Percentiles rank a stretch among this genome's conserved stretches.
These are phyloP conservation scores for Sphinx pinastri DNA, from an alignment of 2,888 invertebrate species.

Conservation along the genomic window DNA sequence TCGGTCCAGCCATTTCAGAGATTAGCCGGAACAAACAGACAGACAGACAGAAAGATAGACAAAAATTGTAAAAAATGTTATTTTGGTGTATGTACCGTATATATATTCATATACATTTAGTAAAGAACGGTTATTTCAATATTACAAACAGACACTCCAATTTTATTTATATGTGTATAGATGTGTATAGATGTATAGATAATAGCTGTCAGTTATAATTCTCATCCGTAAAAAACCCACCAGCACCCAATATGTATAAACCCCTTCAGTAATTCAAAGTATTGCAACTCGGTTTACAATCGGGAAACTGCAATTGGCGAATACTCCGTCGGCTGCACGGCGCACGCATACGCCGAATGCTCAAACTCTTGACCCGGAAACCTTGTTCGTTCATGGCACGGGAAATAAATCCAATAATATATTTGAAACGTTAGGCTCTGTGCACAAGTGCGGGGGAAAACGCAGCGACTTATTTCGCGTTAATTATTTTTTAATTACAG, in stretches of 20 bases:
- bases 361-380: slow-evolving; percentile 30
- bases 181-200: no score
- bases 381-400: slow-evolving; percentile 24
- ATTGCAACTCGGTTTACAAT: background rate
- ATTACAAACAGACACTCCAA: no score
- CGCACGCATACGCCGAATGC: slow-evolving; percentile 21
- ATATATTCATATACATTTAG: no score
- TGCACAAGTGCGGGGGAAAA: slow-evolving; percentile 3
- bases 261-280: background rate
- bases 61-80: no score
- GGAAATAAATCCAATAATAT: slow-evolving; percentile 27
- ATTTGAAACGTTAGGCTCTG: slow-evolving; percentile 20
- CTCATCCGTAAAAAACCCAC: no score
- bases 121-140: no score
- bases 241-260: background rate
- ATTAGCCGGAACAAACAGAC: no score
- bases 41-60: no score
- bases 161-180: no score
- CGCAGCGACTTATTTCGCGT: background rate
- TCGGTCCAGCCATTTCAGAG: no score
- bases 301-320: background rate
- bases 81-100: no score
- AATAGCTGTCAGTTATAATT: no score
- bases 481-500: background rate
- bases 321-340: slow-evolving; percentile 11